Percentiles rank a stretch among this genome's conserved stretches.
phyloP scores from a whole-genome alignment of 2,888 invertebrate genomes.

The Hemicrepidius hirtus region DNA sequence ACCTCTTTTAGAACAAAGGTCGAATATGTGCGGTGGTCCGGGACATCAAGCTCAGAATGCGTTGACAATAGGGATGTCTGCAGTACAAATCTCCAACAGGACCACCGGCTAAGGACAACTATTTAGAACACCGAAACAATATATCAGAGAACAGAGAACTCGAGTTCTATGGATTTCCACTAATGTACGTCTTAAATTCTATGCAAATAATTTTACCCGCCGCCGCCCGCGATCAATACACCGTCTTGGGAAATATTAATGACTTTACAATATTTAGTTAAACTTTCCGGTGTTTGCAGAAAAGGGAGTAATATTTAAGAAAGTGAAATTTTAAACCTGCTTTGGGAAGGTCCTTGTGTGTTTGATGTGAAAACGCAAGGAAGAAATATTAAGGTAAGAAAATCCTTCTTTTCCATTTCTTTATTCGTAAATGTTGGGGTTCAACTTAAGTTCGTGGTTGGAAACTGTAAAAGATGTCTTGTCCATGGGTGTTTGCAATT shows the following conservation, averaged over 20 bases:
- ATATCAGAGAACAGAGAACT: constrained; percentile 57
- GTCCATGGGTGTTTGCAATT: too few relatives aligned
- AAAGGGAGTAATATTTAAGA: too few relatives aligned
- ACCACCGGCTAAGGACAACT: constrained; percentile 68
- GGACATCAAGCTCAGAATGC: constrained; percentile 64
- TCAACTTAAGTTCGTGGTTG: too few relatives aligned
- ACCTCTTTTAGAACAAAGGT: constrained; percentile 16
- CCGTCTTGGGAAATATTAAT: constrained; percentile 6
- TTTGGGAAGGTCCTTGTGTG: too few relatives aligned
- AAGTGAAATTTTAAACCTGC: too few relatives aligned
- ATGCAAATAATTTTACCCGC: constrained; percentile 25
- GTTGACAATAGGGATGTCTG: constrained; percentile 66
- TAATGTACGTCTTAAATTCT: constrained; percentile 31
- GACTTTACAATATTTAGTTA: constrained; percentile 6
- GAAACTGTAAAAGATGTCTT: too few relatives aligned
- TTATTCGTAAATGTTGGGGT: too few relatives aligned
- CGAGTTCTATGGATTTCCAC: constrained; percentile 30
- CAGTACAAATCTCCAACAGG: constrained; percentile 65
- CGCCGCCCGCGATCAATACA: constrained; percentile 1
- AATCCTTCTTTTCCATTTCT: too few relatives aligned
- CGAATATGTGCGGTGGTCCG: constrained; percentile 60
- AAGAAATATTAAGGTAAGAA: too few relatives aligned
- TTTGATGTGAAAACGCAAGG: too few relatives aligned
- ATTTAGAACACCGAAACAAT: constrained; percentile 64
- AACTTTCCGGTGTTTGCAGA: neutral